Base-by-base conservation (phyloP, 2,888 invertebrate genomes). In the Leptarthrus brevirostris region DNA sequence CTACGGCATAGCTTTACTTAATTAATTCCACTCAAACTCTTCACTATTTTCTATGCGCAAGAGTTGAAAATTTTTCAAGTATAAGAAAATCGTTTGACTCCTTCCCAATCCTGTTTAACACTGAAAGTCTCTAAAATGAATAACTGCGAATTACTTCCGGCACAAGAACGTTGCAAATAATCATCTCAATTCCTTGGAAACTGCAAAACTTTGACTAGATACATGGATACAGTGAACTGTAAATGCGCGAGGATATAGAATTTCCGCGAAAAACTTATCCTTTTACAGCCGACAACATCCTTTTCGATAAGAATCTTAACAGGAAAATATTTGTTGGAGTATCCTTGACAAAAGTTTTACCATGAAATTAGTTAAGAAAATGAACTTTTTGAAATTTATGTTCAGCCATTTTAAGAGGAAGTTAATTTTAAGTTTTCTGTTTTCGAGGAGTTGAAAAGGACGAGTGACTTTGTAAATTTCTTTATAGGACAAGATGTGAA, bases 351-450 rank as follows among this genome's bases (percentile, higher is more conserved):
- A 64, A 64, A 64, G 44, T 64, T 64, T 47, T 24, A n/a, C 24
- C 26, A 24, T 24, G 14, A 64, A 64, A 40, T 64, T 64, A 64
- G 44, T 58, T 58, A 64, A 44, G 64, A 64, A 64, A 64, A 44
- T 36, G 20, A 64, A 47, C 14, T 64, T 64, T 40, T 64, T 40
- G 20, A 8, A 20, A 64, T 64, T 44, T 64, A 44, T 44, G 14
- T 36, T 24, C 2, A 10, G 40, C 14, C n/a, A 64, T 64, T 44
- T 44, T 20, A 14, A 44, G 44, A 64, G 64, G 64, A 64, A 34
- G 64, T 64, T 64, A 64, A 64, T 64, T 64, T 64, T 64, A 64
- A 64, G 40, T 64, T 64, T 44, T 64, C 64, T 64, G 47, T 64
- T 64, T 64, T 64, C 20, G 20, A 44, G 26, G 24, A 64, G 24